phyloP scores from a whole-genome alignment of 1,140 invertebrate species.

The Acyrthosiphon pisum region DNA sequence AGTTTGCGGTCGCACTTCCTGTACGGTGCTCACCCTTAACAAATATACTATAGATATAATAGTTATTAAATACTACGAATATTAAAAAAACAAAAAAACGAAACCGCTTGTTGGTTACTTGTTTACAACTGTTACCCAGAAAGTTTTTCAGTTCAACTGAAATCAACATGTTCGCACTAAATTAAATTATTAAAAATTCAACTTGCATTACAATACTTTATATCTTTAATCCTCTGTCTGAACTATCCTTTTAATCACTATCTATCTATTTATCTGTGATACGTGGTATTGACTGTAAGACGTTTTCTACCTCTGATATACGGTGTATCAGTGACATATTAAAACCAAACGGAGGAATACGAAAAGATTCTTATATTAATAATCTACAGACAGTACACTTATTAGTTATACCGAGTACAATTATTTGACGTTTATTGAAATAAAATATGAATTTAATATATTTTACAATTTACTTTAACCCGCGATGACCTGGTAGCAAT shows the following conservation, averaged over 20 bases:
- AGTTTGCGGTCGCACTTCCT: too few species aligned
- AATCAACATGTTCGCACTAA: background rate
- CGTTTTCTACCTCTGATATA: too few species aligned
- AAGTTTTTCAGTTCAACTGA: background rate
- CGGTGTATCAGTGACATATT: background rate
- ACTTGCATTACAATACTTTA: background rate
- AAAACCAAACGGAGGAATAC: background rate
- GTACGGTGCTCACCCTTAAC: too few species aligned
- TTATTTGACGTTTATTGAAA: background rate
- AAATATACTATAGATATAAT: background rate
- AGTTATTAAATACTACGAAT: background rate
- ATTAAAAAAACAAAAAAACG: background rate
- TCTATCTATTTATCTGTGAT: background rate
- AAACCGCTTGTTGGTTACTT: background rate
- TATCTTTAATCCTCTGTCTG: background rate
- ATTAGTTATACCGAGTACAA: background rate
- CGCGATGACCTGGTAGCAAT: background rate
- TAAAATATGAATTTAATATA: background rate
- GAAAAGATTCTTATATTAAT: background rate
- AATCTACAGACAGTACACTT: background rate
- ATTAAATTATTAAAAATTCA: background rate
- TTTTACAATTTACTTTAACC: background rate
- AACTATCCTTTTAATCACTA: too few species aligned
- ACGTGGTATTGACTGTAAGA: background rate
- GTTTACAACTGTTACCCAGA: background rate